Percentiles rank a stretch among this genome's conserved stretches.
These are phyloP conservation scores for Murina feae DNA, from an alignment of 2,113 vertebrate species.

Conservation along the genomic window DNA sequence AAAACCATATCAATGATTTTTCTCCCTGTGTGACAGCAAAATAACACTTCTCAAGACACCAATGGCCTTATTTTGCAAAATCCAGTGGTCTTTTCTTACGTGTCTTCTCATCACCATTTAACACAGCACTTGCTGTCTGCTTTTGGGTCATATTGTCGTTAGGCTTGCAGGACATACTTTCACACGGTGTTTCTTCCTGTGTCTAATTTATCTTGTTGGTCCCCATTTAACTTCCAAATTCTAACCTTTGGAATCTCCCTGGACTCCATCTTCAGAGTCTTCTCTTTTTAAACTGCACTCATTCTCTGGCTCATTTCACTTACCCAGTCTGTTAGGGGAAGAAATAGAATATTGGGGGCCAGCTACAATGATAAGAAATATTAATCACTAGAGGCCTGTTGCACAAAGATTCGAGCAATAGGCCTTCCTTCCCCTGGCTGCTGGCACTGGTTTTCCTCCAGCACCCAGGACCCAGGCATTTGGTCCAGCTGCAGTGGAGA, in stretches of 20 bases:
- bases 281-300: not conserved
- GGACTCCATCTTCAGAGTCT: not conserved
- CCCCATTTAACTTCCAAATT: not conserved
- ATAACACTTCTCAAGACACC: not conserved
- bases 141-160: not conserved
- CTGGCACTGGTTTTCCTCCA: no score
- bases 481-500: no score
- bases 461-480: no score
- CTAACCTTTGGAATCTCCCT: rapidly evolving
- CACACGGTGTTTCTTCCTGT: not conserved
- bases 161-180: not conserved
- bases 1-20: not conserved
- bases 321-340: not conserved
- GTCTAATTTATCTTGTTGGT: not conserved
- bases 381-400: no score
- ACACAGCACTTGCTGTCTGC: not conserved
- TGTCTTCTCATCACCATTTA: not conserved
- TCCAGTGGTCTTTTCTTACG: not conserved
- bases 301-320: not conserved
- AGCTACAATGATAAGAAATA: no score
- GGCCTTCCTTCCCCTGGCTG: no score
- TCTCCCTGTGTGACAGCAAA: not conserved
- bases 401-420: no score
- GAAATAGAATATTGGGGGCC: no score
- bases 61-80: not conserved